These are phyloP conservation scores for Cephalophus harveyi DNA, from an alignment of 2,113 vertebrate genomes.

Conservation along the genomic window DNA sequence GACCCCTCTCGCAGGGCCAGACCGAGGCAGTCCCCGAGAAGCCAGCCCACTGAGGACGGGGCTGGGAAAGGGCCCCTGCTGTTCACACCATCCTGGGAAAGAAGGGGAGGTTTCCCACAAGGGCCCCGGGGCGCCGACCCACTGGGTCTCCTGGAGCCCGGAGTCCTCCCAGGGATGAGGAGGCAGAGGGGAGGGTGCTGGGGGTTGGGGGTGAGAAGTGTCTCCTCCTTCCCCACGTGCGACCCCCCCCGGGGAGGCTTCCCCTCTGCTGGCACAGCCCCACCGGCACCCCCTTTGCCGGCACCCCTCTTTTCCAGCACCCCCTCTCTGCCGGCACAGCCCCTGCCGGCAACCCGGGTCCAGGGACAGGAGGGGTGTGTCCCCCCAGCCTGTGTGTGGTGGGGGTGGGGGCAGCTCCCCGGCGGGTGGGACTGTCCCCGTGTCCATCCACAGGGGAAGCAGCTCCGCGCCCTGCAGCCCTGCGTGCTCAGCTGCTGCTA, in stretches of 20 bases:
- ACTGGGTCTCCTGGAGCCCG: not conserved
- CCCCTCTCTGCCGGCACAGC: not conserved
- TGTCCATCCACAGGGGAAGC: not conserved
- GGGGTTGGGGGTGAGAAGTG: not conserved
- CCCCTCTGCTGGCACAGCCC: not conserved
- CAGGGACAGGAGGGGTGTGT: too few relatives aligned
- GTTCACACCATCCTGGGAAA: not conserved
- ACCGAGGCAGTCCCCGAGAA: not conserved
- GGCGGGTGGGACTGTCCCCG: rapidly evolving
- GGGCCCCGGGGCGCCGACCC: not conserved
- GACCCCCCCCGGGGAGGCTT: not conserved
- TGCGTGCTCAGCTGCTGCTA: slow-evolving; percentile 39
- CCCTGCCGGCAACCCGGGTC: too few relatives aligned
- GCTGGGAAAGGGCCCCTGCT: too few relatives aligned
- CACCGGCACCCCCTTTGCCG: too few relatives aligned
- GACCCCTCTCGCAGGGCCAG: too few relatives aligned
- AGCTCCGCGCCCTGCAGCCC: slow-evolving; percentile 45
- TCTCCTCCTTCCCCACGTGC: not conserved
- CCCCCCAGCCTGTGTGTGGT: not conserved
- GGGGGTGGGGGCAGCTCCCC: not conserved
- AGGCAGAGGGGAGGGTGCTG: rapidly evolving
- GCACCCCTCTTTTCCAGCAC: not conserved
- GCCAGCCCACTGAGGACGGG: not conserved
- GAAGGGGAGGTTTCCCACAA: not conserved
- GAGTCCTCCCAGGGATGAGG: not conserved